phyloP scores from a whole-genome alignment of 2,888 invertebrate genomes.

The Sussaba pulchella region DNA sequence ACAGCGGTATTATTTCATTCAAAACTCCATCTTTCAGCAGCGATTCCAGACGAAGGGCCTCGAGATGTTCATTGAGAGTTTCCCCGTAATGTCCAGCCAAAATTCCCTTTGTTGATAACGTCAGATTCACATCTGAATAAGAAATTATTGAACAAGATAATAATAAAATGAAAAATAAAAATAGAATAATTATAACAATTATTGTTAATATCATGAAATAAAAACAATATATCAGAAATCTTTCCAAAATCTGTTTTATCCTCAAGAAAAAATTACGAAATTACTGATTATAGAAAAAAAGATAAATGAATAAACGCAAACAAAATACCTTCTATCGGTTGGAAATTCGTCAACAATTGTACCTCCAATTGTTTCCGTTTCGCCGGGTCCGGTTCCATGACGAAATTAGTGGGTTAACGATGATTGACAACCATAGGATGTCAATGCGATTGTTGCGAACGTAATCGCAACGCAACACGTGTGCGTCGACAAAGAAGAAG shows the following conservation, averaged over 20 bases:
- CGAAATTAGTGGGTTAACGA: not conserved
- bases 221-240: too few species aligned
- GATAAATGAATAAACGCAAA: not conserved
- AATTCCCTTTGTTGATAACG: constrained; percentile 42
- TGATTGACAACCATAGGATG: not conserved
- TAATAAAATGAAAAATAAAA: too few species aligned
- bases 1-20: constrained; percentile 7
- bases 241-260: too few species aligned
- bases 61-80: constrained; percentile 52
- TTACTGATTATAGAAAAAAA: not conserved
- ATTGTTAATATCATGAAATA: not conserved
- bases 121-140: constrained; percentile 5
- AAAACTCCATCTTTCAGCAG: constrained; percentile 19
- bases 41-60: not conserved
- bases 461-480: not conserved
- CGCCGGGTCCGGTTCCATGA: constrained; percentile 28
- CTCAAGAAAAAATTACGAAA: too few species aligned
- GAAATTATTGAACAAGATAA: not conserved
- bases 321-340: constrained; percentile 50
- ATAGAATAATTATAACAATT: not conserved
- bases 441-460: not conserved
- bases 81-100: constrained; percentile 48
- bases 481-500: too few species aligned
- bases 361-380: constrained; percentile 43
- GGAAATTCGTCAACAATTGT: constrained; percentile 60